Conservation (phyloP, 2,888 invertebrate species). For the Phlogophora meticulosa region DNA sequence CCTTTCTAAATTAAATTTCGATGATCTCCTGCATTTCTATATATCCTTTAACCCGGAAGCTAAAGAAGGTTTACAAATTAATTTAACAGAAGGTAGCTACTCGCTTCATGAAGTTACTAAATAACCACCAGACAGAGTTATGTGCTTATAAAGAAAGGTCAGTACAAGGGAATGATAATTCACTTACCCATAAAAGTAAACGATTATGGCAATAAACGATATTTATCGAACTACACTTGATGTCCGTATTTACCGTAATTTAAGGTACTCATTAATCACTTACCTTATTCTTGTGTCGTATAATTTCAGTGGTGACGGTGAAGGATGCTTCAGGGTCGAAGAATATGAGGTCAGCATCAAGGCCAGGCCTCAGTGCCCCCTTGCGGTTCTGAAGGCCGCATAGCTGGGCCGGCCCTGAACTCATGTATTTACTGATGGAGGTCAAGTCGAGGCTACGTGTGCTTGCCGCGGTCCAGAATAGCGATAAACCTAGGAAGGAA, state of each 20-base stretch:
- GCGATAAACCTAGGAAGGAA: slow-evolving; percentile 88
- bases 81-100: too few relatives aligned
- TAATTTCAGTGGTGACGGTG: slow-evolving; percentile 89
- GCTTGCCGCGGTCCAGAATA: slow-evolving; percentile 93
- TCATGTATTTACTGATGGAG: slow-evolving; percentile 91
- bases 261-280: slow-evolving; percentile 20
- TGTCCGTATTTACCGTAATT: slow-evolving; percentile 20
- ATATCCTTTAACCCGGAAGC: too few relatives aligned
- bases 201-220: slow-evolving; percentile 31
- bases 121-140: slow-evolving; percentile 33
- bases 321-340: slow-evolving; percentile 93
- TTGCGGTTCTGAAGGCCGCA: slow-evolving; percentile 92
- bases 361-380: slow-evolving; percentile 91
- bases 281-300: slow-evolving; percentile 94
- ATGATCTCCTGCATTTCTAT: too few relatives aligned
- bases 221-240: slow-evolving; percentile 22
- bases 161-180: slow-evolving; percentile 6
- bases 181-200: slow-evolving; percentile 23
- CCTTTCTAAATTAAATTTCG: too few relatives aligned
- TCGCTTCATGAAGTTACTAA: not conserved
- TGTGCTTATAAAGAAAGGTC: slow-evolving; percentile 15
- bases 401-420: slow-evolving; percentile 91
- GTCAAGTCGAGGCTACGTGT: slow-evolving; percentile 88
- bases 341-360: slow-evolving; percentile 94
- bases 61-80: too few relatives aligned